Evolutionary conservation across 2,888 invertebrate species (phyloP), one percentile per base, ranked within the genome.

Genomic region (Choreutis nemorana): DNA sequence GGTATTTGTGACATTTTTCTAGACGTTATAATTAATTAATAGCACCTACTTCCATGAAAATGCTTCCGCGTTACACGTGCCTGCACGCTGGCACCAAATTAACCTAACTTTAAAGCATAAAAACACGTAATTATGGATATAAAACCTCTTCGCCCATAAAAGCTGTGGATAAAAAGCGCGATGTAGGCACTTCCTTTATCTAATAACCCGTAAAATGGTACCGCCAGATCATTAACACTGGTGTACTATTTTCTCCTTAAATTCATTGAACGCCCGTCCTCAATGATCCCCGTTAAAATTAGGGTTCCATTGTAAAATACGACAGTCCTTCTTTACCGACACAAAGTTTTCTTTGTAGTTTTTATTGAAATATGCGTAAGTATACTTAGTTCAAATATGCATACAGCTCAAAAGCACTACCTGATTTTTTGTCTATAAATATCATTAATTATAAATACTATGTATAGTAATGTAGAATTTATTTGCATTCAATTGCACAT

Each of bases 221-320:
- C 70, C 62, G 54, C 56, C 40, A 43, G 37, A 31, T 54, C 62
- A 62, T 73, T 67, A 75, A 75, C 71, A 73, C 71, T 71, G 66
- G 75, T 73, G 70, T 72, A 64, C 62, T 39, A 37, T 45, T 48
- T 50, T 53, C 56, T 66, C 59, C 48, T 55, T 48, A 53, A 59
- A 55, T 64, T 66, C 73, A 75, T 70, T 78, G 68, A 75, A 68
- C 65, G 48, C 54, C 41, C 65, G 72, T 73, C 68, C 72, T 75
- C 73, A 78, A 72, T 78, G 77, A 64, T 60, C 52, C 53, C 53
- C 50, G 54, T 70, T 62, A 66, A 64, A 61, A 60, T 61, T 57
- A n/a, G n/a, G n/a, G n/a, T n/a, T n/a, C n/a, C n/a, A n/a, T n/a
- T n/a, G n/a, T n/a, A n/a, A n/a, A n/a, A n/a, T n/a, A n/a, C n/a